Percentiles rank a stretch among this genome's conserved stretches.
phyloP scores from a whole-genome alignment of 2,113 vertebrate genomes.

The Nothobranchius kuhntae region DNA sequence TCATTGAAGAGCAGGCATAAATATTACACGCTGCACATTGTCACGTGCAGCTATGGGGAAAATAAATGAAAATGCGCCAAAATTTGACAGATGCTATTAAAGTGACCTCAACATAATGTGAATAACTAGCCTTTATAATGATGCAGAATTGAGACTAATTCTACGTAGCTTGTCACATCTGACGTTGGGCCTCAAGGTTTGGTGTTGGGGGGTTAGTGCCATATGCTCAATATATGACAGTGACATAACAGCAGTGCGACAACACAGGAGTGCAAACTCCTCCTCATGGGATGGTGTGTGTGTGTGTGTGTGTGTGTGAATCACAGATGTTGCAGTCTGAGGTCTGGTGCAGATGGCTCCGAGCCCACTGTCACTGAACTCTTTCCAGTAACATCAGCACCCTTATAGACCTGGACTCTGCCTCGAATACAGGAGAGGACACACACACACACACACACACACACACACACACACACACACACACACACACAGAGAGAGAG shows the following conservation, averaged over 20 bases:
- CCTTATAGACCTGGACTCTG: constrained; percentile 52
- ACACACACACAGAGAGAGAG: too few species aligned
- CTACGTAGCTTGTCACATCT: constrained; percentile 67
- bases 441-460: constrained; percentile 17
- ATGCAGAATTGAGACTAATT: constrained; percentile 74
- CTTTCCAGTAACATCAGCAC: constrained; percentile 68
- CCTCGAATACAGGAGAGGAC: constrained; percentile 47
- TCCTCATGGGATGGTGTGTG: constrained; percentile 58
- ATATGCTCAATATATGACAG: constrained; percentile 73
- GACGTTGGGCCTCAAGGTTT: constrained; percentile 61
- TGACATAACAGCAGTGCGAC: constrained; percentile 68
- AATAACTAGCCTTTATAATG: constrained; percentile 68
- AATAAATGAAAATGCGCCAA: constrained; percentile 68
- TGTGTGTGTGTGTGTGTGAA: constrained; percentile 18
- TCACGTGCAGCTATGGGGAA: constrained; percentile 37
- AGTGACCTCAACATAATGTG: constrained; percentile 70
- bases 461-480: too few species aligned
- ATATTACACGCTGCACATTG: constrained; percentile 55
- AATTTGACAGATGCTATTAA: constrained; percentile 74
- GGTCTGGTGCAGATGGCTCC: constrained; percentile 72
- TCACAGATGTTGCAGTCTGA: constrained; percentile 73
- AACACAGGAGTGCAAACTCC: constrained; percentile 59
- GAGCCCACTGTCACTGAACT: constrained; percentile 67
- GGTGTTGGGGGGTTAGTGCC: constrained; percentile 42
- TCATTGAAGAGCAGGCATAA: constrained; percentile 61